These are phyloP conservation scores for Axis porcinus DNA, from an alignment of 2,113 vertebrate species.

Conservation along the genomic window DNA sequence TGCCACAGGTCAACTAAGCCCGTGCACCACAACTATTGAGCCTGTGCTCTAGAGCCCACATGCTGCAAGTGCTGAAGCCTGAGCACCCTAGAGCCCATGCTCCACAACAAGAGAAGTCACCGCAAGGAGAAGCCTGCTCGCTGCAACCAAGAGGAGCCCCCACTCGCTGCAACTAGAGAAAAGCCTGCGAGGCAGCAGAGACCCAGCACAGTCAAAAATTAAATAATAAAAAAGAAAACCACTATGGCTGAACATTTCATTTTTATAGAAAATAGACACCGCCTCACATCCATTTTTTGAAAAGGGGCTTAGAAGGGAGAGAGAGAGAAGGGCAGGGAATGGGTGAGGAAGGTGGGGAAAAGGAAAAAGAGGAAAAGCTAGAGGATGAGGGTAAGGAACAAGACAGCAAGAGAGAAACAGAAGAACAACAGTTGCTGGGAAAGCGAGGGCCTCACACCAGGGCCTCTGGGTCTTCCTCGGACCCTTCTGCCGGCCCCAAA, in stretches of 20 bases:
- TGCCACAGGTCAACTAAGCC: not conserved
- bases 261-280: not conserved
- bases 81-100: not conserved
- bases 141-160: not conserved
- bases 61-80: not conserved
- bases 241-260: not conserved
- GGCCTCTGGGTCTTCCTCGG: not conserved
- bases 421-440: not conserved
- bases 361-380: not conserved
- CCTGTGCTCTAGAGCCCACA: not conserved
- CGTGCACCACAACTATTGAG: not conserved
- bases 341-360: not conserved
- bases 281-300: not conserved
- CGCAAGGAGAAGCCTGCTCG: not conserved
- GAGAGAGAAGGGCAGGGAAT: not conserved
- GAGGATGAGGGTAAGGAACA: not conserved
- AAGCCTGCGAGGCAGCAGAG: not conserved
- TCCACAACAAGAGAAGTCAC: not conserved
- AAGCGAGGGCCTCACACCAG: not conserved
- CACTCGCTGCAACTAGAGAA: not conserved
- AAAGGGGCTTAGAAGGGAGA: not conserved
- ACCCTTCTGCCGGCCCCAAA: not conserved
- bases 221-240: not conserved
- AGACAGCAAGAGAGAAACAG: not conserved
- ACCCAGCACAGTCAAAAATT: not conserved